Base-by-base conservation (phyloP, 2,797 vertebrate genomes). In the Centropyge bicolor region DNA sequence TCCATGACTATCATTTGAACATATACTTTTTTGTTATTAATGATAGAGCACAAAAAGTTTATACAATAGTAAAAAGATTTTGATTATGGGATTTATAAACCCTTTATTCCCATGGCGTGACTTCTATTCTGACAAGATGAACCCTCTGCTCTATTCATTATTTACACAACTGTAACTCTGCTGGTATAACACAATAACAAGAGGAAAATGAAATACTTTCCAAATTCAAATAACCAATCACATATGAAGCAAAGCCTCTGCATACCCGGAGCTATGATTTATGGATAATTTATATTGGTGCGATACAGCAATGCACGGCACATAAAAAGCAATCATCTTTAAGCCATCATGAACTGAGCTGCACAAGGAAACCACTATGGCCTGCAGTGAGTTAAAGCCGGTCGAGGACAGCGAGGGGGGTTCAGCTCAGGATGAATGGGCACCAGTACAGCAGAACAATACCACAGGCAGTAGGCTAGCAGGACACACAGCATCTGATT, bases 401-500 rank as follows among this genome's bases (percentile, higher is more conserved):
- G 64, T 1, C 4, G 59, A 64, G 75, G 75, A 91, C 81, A 88
- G 77, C 61, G 40, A 46, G 46, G 49, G 27, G 64, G 49, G 43
- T 86, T 93, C 70, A 88, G 77, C 35, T 76, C 70, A 40, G 76
- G 70, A 78, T 91, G 78, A 92, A 89, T 86, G 81, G 48, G 5
- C 55, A 49, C 78, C 86, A 88, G 87, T 83, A 76, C 60, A 78
- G 24, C 68, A 22, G 57, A 82, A 91, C 91, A 93, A 93, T 77
- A 69, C 11, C 70, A 75, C 66, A 72, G 83, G 57, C 86, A 81
- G 83, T 70, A 70, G 74, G 79, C 67, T 6, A 69, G 59, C 82
- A 59, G 74, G 76, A 74, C 86, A 89, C 91, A 91, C 81, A 87
- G 89, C 73, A 14, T 71, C 84, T 63, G 78, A 88, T 89, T 92